phyloP scores from a whole-genome alignment of 2,113 vertebrate species.

The Carassius gibelio region DNA sequence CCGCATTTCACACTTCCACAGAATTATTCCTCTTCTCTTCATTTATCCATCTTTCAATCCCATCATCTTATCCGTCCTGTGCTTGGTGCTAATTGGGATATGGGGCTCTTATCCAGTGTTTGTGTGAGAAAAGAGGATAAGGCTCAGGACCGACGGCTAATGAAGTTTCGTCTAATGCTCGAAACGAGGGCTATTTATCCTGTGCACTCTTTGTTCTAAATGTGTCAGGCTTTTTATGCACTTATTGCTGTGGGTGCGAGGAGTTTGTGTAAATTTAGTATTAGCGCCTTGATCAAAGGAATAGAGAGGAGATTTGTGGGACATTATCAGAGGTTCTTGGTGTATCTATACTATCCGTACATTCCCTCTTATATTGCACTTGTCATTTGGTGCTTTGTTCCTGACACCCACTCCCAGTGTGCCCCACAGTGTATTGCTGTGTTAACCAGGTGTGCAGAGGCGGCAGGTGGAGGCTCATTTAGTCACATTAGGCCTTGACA shows the following conservation, averaged over 20 bases:
- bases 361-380: conserved; percentile 53
- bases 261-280: conserved; percentile 68
- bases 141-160: conserved; percentile 65
- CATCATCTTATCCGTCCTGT: conserved; percentile 68
- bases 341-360: conserved; percentile 58
- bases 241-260: conserved; percentile 70
- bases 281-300: conserved; percentile 53
- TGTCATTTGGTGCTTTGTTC: not conserved
- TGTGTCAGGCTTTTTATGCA: conserved; percentile 62
- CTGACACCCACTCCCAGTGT: conserved; percentile 20
- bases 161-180: conserved; percentile 69
- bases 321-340: conserved; percentile 51
- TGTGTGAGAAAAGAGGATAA: conserved; percentile 76
- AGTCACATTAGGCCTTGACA: conserved; percentile 80
- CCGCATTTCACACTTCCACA: conserved; percentile 64
- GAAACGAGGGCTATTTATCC: conserved; percentile 65
- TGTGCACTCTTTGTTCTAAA: conserved; percentile 63
- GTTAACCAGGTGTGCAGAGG: conserved; percentile 75
- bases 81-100: conserved; percentile 73
- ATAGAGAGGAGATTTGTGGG: conserved; percentile 50
- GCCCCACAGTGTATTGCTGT: conserved; percentile 21
- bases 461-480: conserved; percentile 79
- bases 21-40: conserved; percentile 69
- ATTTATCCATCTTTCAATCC: conserved; percentile 75
- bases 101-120: conserved; percentile 78